Evolutionary conservation across 2,888 invertebrate genomes (phyloP), one percentile per base, ranked within the genome.

Genomic region (Ligdia adustata): DNA sequence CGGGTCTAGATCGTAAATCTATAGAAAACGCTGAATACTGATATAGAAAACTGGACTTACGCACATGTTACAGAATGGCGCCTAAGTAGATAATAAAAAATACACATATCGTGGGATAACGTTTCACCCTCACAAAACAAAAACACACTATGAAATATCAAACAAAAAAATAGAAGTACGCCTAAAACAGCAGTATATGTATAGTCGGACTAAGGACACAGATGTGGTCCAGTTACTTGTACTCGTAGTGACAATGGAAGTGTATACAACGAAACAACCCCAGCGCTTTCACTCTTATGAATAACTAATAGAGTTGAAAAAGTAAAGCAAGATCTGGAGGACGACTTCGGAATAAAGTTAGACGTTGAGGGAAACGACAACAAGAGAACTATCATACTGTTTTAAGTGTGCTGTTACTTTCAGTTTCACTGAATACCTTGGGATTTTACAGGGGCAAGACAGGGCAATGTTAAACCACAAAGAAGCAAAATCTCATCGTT

Each of bases 1-100:
- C 64, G 65, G 63, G 59, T 27, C 55, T 51, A 48, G 61, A 42
- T 46, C 52, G 72, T 82, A 75, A 79, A 79, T 79, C 75, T 71
- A 43, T 12, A 26, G 41, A 57, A 43, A 61, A 66, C 66, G 59
- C 51, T 51, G 41, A n/a, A n/a, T n/a, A n/a, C n/a, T n/a, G n/a
- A n/a, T n/a, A n/a, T n/a, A n/a, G n/a, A n/a, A n/a, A n/a, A n/a
- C n/a, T n/a, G n/a, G n/a, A n/a, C n/a, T n/a, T n/a, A n/a, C n/a
- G n/a, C n/a, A n/a, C n/a, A n/a, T n/a, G n/a, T n/a, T n/a, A n/a
- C n/a, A n/a, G n/a, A n/a, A n/a, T n/a, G n/a, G n/a, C n/a, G n/a
- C n/a, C n/a, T n/a, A n/a, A n/a, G n/a, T n/a, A n/a, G n/a, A n/a
- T n/a, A n/a, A n/a, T n/a, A n/a, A n/a, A n/a, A n/a, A n/a, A n/a